These are phyloP conservation scores for Formica exsecta DNA, from an alignment of 1,140 invertebrate species.

Conservation along the genomic window DNA sequence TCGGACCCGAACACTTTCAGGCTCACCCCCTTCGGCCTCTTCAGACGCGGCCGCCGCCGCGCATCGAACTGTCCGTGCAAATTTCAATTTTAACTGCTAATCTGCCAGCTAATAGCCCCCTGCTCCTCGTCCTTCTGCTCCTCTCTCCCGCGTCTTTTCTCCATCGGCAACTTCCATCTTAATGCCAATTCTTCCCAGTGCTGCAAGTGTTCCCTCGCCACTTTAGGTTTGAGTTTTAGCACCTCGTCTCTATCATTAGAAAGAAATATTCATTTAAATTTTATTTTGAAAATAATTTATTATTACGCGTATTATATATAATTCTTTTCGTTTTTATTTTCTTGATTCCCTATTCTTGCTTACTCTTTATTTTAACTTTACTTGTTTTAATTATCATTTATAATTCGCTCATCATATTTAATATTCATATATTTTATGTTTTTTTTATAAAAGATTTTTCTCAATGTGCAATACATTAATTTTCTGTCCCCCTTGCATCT, in stretches of 20 bases:
- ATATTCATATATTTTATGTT: too few species aligned
- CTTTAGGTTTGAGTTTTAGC: constrained; percentile 19
- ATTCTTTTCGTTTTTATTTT: neutral
- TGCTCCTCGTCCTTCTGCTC: constrained; percentile 67
- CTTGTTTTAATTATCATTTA: neutral
- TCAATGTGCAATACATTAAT: neutral
- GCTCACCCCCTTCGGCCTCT: constrained; percentile 71
- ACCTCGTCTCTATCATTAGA: neutral
- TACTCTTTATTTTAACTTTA: neutral
- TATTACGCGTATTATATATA: neutral
- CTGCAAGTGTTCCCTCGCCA: constrained; percentile 56
- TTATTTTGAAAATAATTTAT: constrained; percentile 25
- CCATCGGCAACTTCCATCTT: constrained; percentile 69
- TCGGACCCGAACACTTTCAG: constrained; percentile 67
- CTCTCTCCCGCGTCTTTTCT: constrained; percentile 58
- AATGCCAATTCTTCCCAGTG: constrained; percentile 60
- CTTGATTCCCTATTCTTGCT: too few species aligned
- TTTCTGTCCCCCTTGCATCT: neutral
- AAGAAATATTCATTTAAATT: neutral
- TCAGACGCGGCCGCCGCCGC: constrained; percentile 79
- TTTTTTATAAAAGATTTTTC: neutral
- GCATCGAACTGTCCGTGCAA: constrained; percentile 86
- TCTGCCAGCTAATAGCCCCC: constrained; percentile 85
- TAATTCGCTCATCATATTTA: neutral
- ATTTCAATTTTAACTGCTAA: constrained; percentile 87